Conservation (phyloP, 1,140 invertebrate genomes). For the Drosophila bipectinata region DNA sequence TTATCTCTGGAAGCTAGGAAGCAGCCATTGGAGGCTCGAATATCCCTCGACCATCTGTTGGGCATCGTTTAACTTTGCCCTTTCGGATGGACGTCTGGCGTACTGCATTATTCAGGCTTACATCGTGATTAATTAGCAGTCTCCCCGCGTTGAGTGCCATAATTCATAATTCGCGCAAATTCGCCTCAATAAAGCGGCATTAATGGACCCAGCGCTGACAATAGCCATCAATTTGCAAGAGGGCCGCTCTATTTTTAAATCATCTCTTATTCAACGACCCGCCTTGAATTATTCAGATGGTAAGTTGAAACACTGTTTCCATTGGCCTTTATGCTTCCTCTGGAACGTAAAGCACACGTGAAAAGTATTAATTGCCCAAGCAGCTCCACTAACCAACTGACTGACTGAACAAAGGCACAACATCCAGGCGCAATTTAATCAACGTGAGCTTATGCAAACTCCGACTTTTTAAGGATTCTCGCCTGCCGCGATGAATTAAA, state of each 20-base stretch:
- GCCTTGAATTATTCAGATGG: slow-evolving; percentile 33
- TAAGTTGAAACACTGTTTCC: neutral
- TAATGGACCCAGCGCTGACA: slow-evolving; percentile 22
- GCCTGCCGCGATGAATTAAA: slow-evolving; percentile 27
- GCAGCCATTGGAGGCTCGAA: slow-evolving; percentile 19
- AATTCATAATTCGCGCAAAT: slow-evolving; percentile 46
- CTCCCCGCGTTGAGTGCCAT: slow-evolving; percentile 41
- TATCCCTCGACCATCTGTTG: slow-evolving; percentile 51
- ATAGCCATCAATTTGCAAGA: slow-evolving; percentile 31
- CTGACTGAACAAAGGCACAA: slow-evolving; percentile 14
- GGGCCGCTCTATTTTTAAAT: slow-evolving; percentile 27
- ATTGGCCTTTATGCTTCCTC: neutral
- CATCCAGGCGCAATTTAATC: slow-evolving; percentile 28
- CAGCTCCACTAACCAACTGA: neutral
- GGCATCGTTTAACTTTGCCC: slow-evolving; percentile 41
- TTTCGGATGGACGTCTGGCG: slow-evolving; percentile 10
- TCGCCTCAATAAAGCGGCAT: slow-evolving; percentile 32
- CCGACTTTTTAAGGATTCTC: slow-evolving; percentile 36
- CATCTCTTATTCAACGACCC: slow-evolving; percentile 16
- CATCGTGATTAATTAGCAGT: slow-evolving; percentile 61
- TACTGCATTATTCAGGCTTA: slow-evolving; percentile 51
- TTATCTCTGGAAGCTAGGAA: slow-evolving; percentile 14
- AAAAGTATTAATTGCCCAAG: slow-evolving; percentile 31
- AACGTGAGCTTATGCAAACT: slow-evolving; percentile 51
- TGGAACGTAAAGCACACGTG: slow-evolving; percentile 17